phyloP scores from a whole-genome alignment of 2,888 invertebrate genomes.

The Eupithecia vulgata region DNA sequence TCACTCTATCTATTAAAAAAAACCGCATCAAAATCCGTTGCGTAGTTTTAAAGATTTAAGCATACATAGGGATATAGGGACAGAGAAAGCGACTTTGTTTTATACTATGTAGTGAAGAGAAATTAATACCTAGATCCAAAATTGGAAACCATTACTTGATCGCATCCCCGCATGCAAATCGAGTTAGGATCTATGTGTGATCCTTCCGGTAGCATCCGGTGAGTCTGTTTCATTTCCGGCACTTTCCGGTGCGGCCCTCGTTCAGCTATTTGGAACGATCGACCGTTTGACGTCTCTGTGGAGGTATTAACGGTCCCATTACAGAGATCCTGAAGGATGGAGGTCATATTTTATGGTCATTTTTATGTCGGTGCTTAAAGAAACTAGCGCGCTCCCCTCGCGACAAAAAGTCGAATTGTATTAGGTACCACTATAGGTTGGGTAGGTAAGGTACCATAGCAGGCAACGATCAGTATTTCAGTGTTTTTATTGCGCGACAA shows the following conservation, averaged over 20 bases:
- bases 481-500: no score
- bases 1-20: no score
- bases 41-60: no score
- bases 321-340: conserved; percentile 25
- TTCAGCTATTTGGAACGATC: conserved; percentile 31
- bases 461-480: neutral
- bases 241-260: conserved; percentile 51
- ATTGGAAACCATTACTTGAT: conserved; percentile 4
- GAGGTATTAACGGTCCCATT: conserved; percentile 26
- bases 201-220: conserved; percentile 46
- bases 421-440: neutral
- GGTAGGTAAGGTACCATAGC: neutral
- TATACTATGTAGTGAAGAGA: no score
- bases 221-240: conserved; percentile 58
- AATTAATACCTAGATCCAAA: neutral
- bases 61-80: no score
- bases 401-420: neutral
- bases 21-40: no score
- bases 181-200: conserved; percentile 34
- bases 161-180: conserved; percentile 29
- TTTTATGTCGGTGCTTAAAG: conserved; percentile 13
- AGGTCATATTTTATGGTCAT: conserved; percentile 15
- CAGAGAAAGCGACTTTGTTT: no score
- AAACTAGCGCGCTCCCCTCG: conserved; percentile 1
- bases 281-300: conserved; percentile 30